These are phyloP conservation scores for Artemia franciscana DNA, from an alignment of 1,140 invertebrate species.

Conservation along the genomic window DNA sequence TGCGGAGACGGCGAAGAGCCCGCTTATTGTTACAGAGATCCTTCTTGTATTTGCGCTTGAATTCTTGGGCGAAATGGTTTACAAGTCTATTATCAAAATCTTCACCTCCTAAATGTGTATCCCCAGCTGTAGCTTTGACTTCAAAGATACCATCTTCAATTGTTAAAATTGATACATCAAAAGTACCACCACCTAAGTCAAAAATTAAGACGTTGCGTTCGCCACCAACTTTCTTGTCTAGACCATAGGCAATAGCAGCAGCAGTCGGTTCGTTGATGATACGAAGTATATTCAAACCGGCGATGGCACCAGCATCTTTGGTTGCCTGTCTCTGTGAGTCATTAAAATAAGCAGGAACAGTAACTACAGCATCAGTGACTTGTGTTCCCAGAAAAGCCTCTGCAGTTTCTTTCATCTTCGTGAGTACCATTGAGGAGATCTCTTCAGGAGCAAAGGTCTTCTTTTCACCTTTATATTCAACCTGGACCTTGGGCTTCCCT, in stretches of 20 bases:
- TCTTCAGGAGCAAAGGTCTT: conserved; percentile 41
- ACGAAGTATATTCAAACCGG: conserved; percentile 53
- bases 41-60: conserved; percentile 92
- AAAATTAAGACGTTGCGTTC: conserved; percentile 74
- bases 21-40: conserved; percentile 72
- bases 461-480: conserved; percentile 26
- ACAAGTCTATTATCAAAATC: conserved; percentile 93
- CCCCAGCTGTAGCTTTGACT: conserved; percentile 40
- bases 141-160: conserved; percentile 44
- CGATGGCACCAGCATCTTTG: conserved; percentile 29
- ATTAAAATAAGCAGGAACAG: too few relatives aligned
- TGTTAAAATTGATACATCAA: conserved; percentile 49
- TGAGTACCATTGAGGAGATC: conserved; percentile 35
- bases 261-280: too few relatives aligned
- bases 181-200: conserved; percentile 90
- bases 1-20: conserved; percentile 67
- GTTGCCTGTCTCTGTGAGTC: too few relatives aligned
- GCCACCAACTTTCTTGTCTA: conserved; percentile 14
- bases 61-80: conserved; percentile 84
- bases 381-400: conserved; percentile 33
- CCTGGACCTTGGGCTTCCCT: conserved; percentile 61
- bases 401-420: conserved; percentile 31
- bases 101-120: conserved; percentile 92
- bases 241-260: conserved; percentile 54
- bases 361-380: conserved; percentile 23